phyloP scores from a whole-genome alignment of 2,888 invertebrate genomes.

The Eurytoma adleriae region DNA sequence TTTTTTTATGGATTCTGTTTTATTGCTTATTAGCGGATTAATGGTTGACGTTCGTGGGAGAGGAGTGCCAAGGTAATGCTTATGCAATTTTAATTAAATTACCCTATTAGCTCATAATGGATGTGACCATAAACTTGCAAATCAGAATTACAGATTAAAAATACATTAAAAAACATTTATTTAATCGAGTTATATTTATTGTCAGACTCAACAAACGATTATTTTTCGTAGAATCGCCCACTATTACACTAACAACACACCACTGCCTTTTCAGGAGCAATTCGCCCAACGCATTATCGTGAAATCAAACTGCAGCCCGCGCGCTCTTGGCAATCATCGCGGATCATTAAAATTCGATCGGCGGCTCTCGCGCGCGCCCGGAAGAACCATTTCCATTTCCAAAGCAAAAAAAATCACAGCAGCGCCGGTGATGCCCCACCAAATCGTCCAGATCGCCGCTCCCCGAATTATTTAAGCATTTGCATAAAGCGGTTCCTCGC shows the following conservation, averaged over 20 bases:
- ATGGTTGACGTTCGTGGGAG: background rate
- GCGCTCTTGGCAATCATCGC: background rate
- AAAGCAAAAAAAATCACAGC: background rate
- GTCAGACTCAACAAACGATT: too few relatives aligned
- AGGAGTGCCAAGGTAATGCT: too few relatives aligned
- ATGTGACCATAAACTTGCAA: too few relatives aligned
- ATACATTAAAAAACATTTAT: too few relatives aligned
- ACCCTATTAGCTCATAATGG: too few relatives aligned
- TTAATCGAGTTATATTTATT: too few relatives aligned
- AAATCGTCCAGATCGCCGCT: background rate
- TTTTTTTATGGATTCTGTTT: background rate
- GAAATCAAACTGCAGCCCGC: too few relatives aligned
- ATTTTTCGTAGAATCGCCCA: too few relatives aligned
- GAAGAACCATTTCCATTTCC: background rate
- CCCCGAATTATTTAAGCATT: slow-evolving; percentile 35
- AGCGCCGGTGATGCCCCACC: too few relatives aligned
- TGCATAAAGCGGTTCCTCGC: slow-evolving; percentile 37
- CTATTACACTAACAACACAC: background rate
- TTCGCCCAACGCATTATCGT: background rate
- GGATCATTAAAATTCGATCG: background rate
- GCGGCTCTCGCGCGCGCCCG: background rate
- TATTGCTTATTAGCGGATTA: background rate
- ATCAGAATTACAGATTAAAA: too few relatives aligned
- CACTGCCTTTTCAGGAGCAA: background rate
- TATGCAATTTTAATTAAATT: too few relatives aligned